Conservation (phyloP, 2,888 invertebrate species). For the Stenichneumon culpator region DNA sequence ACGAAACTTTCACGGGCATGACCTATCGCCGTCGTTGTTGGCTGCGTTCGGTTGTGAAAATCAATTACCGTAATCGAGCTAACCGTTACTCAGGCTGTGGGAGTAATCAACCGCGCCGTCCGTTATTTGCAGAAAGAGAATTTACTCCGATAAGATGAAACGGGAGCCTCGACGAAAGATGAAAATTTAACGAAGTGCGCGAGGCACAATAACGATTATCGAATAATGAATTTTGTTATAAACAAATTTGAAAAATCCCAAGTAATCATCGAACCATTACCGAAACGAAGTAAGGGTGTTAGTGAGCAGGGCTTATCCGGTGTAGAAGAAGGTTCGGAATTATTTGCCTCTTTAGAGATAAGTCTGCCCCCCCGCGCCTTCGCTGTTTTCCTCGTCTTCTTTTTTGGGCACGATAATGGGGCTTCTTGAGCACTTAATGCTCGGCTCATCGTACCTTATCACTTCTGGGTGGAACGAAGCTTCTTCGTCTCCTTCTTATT, state of each 20-base stretch:
- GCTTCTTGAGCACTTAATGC: conserved; percentile 17
- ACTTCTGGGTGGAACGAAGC: conserved; percentile 26
- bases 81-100: background rate
- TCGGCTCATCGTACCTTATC: conserved; percentile 32
- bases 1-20: background rate
- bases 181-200: background rate
- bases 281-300: background rate
- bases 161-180: background rate
- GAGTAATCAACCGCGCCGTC: background rate
- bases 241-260: background rate
- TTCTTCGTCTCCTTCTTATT: conserved; percentile 19
- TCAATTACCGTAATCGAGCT: background rate
- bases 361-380: background rate
- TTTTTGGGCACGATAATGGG: conserved; percentile 42
- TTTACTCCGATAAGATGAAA: background rate
- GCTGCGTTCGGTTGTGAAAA: background rate
- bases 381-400: background rate
- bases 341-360: conserved; percentile 26
- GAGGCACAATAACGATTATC: background rate
- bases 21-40: background rate
- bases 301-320: background rate
- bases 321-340: background rate
- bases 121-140: background rate
- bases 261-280: background rate
- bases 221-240: background rate